Percentiles rank a stretch among this genome's conserved stretches.
Conservation (phyloP, 2,113 vertebrate species). For the Etheostoma cragini region DNA sequence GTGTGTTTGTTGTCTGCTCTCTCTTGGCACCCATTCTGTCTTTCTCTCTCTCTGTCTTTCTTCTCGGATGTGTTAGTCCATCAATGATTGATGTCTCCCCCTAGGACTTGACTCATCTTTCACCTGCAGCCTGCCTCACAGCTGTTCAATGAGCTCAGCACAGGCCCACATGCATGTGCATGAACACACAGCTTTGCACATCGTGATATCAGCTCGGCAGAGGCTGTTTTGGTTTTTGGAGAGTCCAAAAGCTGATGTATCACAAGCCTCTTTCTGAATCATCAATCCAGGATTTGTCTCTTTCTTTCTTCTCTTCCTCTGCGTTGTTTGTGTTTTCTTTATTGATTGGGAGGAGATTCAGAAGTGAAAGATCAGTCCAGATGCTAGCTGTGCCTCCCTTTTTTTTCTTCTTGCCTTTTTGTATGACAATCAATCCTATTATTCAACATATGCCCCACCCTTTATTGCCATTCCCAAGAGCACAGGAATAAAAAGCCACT, state of each 20-base stretch:
- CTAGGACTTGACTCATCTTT: constrained; percentile 75
- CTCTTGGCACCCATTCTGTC: constrained; percentile 44
- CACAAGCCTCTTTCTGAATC: constrained; percentile 50
- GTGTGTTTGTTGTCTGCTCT: constrained; percentile 60
- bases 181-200: constrained; percentile 45
- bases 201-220: constrained; percentile 36
- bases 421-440: constrained; percentile 57
- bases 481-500: constrained; percentile 63
- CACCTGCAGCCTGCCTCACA: constrained; percentile 77
- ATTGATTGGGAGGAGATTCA: constrained; percentile 15
- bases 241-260: constrained; percentile 40
- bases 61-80: constrained; percentile 71
- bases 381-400: constrained; percentile 40
- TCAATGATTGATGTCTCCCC: constrained; percentile 74
- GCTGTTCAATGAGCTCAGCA: constrained; percentile 67
- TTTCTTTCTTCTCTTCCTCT: constrained; percentile 30
- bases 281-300: constrained; percentile 41
- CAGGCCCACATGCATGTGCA: constrained; percentile 44
- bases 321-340: constrained; percentile 30
- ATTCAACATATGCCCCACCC: constrained; percentile 54
- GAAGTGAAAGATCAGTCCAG: constrained; percentile 39
- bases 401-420: constrained; percentile 41
- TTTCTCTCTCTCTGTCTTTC: constrained; percentile 38
- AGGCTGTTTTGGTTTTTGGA: constrained; percentile 45
- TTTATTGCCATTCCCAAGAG: constrained; percentile 59